Base-by-base conservation (phyloP, 2,113 vertebrate species). In the Hippopotamus amphibius region DNA sequence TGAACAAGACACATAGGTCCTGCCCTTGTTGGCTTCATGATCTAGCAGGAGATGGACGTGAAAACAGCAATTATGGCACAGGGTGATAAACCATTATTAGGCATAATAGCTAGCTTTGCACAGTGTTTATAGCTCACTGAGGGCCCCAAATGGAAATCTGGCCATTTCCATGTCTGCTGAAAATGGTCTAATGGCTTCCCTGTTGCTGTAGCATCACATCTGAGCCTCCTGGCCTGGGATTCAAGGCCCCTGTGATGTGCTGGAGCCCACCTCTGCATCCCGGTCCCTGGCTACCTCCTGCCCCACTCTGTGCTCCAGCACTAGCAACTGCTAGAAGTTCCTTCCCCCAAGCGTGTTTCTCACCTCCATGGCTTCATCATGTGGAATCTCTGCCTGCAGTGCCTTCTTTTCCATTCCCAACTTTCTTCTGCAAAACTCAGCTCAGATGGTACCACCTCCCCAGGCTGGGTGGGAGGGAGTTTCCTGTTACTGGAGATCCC, bases 1-100 rank as follows among this genome's bases (percentile, higher is more conserved):
- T 87, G 66, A 61, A 21, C 2, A 4, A 82, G 79, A 81, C 14
- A 3, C 55, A 22, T 19, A 48, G 24, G 28, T 71, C 48, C 68
- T 63, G 24, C 46, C n/a, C 66, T 68, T 0, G 1, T 6, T 33
- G 89, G 61, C 82, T 81, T 71, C 37, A 1, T 4, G 26, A 69
- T 59, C 37, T 30, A 11, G 50, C 4, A 22, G 83, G 89, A 92
- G 77, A 86, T 37, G 57, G 63, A 71, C 1, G 3, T 83, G 57
- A 59, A 55, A 97, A 76, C 0, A 5, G 81, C 85, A 91, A 88
- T 88, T 90, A 76, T 90, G 81, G 77, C 0, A 2, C 85, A 92
- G 53, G 69, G 59, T 22, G 95, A 85, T 46, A 74, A 91, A 93
- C 77, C 68, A 33, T 76, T 55, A 88, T 71, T 83, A 92, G 88